Evolutionary conservation across 2,113 vertebrate genomes (phyloP).

Genomic region (Caranx ignobilis): DNA sequence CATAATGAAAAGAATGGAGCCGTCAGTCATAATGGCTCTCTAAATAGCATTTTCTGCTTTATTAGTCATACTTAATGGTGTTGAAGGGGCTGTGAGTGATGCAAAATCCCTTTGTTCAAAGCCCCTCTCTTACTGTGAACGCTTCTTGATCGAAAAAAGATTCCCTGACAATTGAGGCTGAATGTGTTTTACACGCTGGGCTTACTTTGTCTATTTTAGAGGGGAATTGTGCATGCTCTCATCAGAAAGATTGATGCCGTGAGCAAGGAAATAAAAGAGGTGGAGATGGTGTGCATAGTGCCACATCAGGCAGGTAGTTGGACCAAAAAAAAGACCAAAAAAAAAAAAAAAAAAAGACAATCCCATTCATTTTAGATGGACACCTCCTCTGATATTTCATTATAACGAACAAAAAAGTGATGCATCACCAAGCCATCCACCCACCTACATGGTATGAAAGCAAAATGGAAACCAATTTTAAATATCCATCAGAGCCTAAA

Average conservation of each 20-base stretch:
- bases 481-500: constrained; percentile 62
- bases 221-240: constrained; percentile 67
- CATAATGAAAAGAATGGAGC: constrained; percentile 81
- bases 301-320: constrained; percentile 60
- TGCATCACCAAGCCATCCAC: constrained; percentile 50
- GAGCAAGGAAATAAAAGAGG: constrained; percentile 64
- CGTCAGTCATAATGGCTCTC: constrained; percentile 83
- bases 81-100: constrained; percentile 81
- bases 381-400: constrained; percentile 62
- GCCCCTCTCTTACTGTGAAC: constrained; percentile 72
- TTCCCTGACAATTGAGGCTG: constrained; percentile 76
- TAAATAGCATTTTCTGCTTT: constrained; percentile 87
- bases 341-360: constrained; percentile 36
- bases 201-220: constrained; percentile 76
- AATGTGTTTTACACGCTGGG: constrained; percentile 79
- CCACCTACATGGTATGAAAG: constrained; percentile 34
- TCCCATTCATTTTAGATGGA: constrained; percentile 65
- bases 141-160: constrained; percentile 77
- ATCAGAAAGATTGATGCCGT: constrained; percentile 77
- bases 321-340: constrained; percentile 40
- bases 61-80: constrained; percentile 86
- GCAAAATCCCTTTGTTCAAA: constrained; percentile 79
- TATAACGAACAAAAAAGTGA: constrained; percentile 45
- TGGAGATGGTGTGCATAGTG: constrained; percentile 51
- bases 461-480: constrained; percentile 66